Conservation (phyloP, 2,797 vertebrate genomes). For the Xiphophorus birchmanni region DNA sequence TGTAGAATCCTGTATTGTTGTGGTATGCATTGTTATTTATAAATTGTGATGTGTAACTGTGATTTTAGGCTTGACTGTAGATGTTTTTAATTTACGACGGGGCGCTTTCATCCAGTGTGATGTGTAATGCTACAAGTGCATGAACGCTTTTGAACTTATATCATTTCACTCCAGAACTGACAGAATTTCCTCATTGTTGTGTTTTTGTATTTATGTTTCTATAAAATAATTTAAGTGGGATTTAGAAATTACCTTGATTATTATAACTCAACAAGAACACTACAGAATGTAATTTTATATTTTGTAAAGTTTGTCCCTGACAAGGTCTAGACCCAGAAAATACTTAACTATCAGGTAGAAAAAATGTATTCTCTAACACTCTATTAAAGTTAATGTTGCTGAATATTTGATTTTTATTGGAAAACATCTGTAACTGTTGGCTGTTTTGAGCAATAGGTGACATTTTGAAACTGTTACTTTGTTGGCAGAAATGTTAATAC, state of each 20-base stretch:
- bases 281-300: slow-evolving; percentile 54
- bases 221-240: slow-evolving; percentile 55
- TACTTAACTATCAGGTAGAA: slow-evolving; percentile 28
- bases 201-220: slow-evolving; percentile 65
- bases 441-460: slow-evolving; percentile 49
- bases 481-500: slow-evolving; percentile 57
- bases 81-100: slow-evolving; percentile 92
- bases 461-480: slow-evolving; percentile 51
- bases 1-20: slow-evolving; percentile 90
- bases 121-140: slow-evolving; percentile 81
- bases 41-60: slow-evolving; percentile 78
- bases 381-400: slow-evolving; percentile 29
- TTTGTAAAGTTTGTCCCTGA: slow-evolving; percentile 9
- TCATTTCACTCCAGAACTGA: slow-evolving; percentile 68
- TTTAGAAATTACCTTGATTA: slow-evolving; percentile 33
- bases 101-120: slow-evolving; percentile 95
- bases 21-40: slow-evolving; percentile 76
- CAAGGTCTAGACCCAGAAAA: slow-evolving; percentile 16
- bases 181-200: slow-evolving; percentile 61
- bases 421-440: slow-evolving; percentile 39
- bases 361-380: slow-evolving; percentile 21
- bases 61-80: slow-evolving; percentile 88
- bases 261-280: slow-evolving; percentile 44
- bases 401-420: slow-evolving; percentile 43
- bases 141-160: slow-evolving; percentile 75